Base-by-base conservation (phyloP, 2,797 vertebrate species). In the Pogoniulus pusillus region DNA sequence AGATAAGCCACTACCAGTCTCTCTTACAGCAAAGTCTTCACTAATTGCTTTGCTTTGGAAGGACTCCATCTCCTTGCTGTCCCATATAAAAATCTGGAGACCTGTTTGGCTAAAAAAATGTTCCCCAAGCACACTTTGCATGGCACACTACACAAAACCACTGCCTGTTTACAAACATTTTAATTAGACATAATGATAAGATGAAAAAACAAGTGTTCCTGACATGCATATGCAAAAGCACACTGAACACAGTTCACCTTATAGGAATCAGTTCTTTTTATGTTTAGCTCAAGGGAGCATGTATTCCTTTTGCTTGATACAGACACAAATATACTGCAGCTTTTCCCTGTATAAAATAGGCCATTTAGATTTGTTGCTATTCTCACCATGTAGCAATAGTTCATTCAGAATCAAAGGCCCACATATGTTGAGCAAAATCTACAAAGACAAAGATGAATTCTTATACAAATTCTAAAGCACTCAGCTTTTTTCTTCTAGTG, bases 11-110 rank as follows among this genome's bases (percentile, higher is more conserved):
- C 35, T 69, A 30, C 65, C 75, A 71, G 35, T 62, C 26, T 84
- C 32, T 60, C 29, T 73, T 71, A 87, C 72, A 78, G 55, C 15
- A 82, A 80, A 82, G 62, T 74, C 75, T 69, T 90, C 49, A 74
- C 23, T 68, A 90, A 80, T 85, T 82, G 29, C 72, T 83, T 80
- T 90, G 34, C 5, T 77, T 90, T 89, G 82, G 69, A 90, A 91
- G 51, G 58, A 87, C 54, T 80, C 32, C 41, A 65, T 88, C 51
- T 80, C 62, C 63, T 91, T 77, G 41, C 37, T 85, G 51, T 49
- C 24, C 41, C 32, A 13, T 43, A 62, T 63, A 69, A 80, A 87
- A 63, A 78, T 80, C 45, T 72, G n/a, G 37, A 80, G 37, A 43
- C 7, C 55, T 51, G 41, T 65, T 87, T 80, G 41, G 41, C 41